Conservation (phyloP, 2,888 invertebrate species). For the Trichogramma dendrolimi region DNA sequence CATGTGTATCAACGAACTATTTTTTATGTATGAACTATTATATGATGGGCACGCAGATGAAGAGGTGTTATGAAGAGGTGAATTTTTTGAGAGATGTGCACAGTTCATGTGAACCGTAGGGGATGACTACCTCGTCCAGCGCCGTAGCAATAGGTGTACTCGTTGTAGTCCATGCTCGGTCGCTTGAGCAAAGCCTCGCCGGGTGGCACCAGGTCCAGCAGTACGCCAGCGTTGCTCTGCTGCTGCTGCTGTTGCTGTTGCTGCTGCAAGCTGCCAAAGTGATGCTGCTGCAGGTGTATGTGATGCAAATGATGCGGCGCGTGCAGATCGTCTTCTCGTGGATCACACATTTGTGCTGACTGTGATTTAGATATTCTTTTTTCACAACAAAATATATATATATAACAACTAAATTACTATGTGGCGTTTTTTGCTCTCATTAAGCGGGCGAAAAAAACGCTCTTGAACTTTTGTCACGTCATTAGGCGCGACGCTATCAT, state of each 20-base stretch:
- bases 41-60: background rate
- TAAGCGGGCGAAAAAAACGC: too few species aligned
- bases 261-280: background rate
- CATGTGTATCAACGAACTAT: too few species aligned
- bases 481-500: too few species aligned
- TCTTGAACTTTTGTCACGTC: too few species aligned
- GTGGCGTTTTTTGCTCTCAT: too few species aligned
- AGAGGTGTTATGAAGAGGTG: background rate
- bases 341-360: conserved; percentile 25
- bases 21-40: too few species aligned
- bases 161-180: conserved; percentile 51
- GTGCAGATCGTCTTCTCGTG: background rate
- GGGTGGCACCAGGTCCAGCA: conserved; percentile 46
- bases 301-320: background rate
- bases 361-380: conserved; percentile 10
- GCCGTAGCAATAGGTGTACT: conserved; percentile 51
- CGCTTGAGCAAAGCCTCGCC: conserved; percentile 49
- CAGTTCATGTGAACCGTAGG: too few species aligned
- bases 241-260: conserved; percentile 2
- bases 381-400: background rate
- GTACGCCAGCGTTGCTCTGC: conserved; percentile 46
- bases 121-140: conserved; percentile 46
- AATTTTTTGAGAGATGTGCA: too few species aligned
- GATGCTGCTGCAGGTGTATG: conserved; percentile 5
- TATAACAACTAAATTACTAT: too few species aligned